Evolutionary conservation across 2,888 invertebrate species (phyloP).

Genomic region (Archips xylosteana): DNA sequence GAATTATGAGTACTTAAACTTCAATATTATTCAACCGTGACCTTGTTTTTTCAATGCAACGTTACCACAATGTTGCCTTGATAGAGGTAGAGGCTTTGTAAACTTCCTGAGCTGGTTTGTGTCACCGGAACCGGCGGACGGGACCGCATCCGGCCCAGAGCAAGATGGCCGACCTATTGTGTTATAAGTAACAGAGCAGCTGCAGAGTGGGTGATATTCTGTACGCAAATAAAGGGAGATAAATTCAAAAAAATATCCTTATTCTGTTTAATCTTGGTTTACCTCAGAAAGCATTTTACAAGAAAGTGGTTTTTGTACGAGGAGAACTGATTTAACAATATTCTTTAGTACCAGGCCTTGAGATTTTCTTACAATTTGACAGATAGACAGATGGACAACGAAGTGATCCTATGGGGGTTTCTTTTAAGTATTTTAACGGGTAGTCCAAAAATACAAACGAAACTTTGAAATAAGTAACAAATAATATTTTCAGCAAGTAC

Average conservation of each 20-base stretch:
- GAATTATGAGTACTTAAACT: neutral
- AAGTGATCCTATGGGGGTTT: no score
- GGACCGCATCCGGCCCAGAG: conserved; percentile 13
- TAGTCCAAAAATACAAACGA: no score
- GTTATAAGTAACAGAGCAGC: conserved; percentile 10
- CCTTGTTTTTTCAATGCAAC: conserved; percentile 16
- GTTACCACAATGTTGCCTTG: conserved; percentile 3
- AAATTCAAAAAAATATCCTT: conserved; percentile 27
- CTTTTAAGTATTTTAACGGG: no score
- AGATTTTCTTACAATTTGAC: neutral
- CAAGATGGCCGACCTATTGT: conserved; percentile 32
- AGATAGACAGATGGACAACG: no score
- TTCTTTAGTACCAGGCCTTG: neutral
- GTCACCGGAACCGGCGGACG: conserved; percentile 20
- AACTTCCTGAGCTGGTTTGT: conserved; percentile 22
- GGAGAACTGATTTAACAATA: no score
- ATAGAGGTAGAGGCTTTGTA: conserved; percentile 16
- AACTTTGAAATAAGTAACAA: no score
- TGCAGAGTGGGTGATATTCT: conserved; percentile 11
- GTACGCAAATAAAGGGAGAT: conserved; percentile 27
- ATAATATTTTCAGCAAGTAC: neutral
- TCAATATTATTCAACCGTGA: conserved; percentile 5
- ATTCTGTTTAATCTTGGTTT: neutral
- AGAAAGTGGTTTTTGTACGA: neutral
- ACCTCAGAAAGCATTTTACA: neutral